A percentile compares a stretch with the other conserved stretches of the same genome.
phyloP scores from a whole-genome alignment of 2,888 invertebrate genomes.

The Acleris cristana region DNA sequence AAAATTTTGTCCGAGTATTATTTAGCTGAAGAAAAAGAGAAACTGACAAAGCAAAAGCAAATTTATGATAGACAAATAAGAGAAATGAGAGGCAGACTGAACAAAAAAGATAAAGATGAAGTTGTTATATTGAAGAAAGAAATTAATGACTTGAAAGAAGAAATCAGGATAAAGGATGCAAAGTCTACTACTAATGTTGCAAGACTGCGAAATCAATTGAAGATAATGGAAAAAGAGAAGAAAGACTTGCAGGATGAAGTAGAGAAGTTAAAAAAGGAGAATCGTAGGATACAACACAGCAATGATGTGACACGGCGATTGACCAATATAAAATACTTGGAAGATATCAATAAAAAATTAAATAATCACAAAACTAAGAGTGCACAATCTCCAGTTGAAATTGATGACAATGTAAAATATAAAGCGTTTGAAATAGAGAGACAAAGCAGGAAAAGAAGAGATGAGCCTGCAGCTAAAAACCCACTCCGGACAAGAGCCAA shows the following conservation, averaged over 20 bases:
- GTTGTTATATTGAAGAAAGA: constrained; percentile 86
- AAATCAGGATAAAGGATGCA: constrained; percentile 88
- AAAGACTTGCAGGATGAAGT: constrained; percentile 85
- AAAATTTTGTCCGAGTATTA: constrained; percentile 86
- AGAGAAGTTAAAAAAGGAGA: constrained; percentile 87
- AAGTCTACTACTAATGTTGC: constrained; percentile 89
- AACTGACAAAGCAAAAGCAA: constrained; percentile 86
- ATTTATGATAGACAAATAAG: constrained; percentile 87
- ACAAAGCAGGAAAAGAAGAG: constrained; percentile 62
- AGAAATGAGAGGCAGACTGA: constrained; percentile 86
- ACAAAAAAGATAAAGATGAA: constrained; percentile 88
- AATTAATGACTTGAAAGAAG: constrained; percentile 86
- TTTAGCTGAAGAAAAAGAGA: constrained; percentile 88
- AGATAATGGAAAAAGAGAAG: constrained; percentile 88
- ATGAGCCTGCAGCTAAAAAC: constrained; percentile 47
- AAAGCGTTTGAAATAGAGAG: constrained; percentile 74
- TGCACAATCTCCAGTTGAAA: constrained; percentile 55
- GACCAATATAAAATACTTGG: constrained; percentile 89
- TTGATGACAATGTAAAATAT: constrained; percentile 65
- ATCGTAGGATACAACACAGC: constrained; percentile 84
- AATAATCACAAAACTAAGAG: constrained; percentile 63
- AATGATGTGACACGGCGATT: constrained; percentile 82
- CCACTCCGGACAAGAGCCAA: constrained; percentile 67
- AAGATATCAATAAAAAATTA: constrained; percentile 88
- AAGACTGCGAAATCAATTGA: constrained; percentile 88